These are phyloP conservation scores for Atherinomorus stipes DNA, from an alignment of 2,113 vertebrate genomes.

Conservation along the genomic window DNA sequence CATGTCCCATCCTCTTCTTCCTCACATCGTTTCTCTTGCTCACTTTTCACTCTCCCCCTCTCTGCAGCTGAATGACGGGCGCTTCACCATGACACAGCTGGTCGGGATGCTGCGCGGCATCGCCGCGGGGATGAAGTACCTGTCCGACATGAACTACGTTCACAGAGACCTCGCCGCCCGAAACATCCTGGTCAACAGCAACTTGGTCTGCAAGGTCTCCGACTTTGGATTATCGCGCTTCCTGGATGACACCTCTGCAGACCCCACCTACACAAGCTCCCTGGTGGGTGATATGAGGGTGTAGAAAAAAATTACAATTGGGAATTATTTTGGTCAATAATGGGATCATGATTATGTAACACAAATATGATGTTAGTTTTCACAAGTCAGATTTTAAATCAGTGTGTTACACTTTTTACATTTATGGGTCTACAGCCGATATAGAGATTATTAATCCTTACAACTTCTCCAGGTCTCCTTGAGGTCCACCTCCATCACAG, in stretches of 20 bases:
- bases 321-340: too few species aligned
- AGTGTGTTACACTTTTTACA: too few species aligned
- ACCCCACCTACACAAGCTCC: constrained; percentile 97
- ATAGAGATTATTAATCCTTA: too few species aligned
- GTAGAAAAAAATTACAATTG: not conserved
- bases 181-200: constrained; percentile 98
- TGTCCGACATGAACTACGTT: constrained; percentile 97
- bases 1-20: constrained; percentile 5
- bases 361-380: too few species aligned
- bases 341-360: too few species aligned
- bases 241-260: constrained; percentile 92
- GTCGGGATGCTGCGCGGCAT: constrained; percentile 97
- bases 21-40: not conserved
- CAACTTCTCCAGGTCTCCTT: too few species aligned
- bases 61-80: constrained; percentile 92
- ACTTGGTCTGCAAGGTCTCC: constrained; percentile 97
- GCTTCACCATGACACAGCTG: constrained; percentile 97
- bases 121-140: constrained; percentile 96
- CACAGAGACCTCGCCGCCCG: constrained; percentile 95
- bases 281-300: constrained; percentile 82
- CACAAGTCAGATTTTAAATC: too few species aligned
- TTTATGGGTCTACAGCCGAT: too few species aligned
- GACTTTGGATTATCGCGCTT: constrained; percentile 97
- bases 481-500: too few species aligned
- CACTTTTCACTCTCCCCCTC: constrained; percentile 16